Evolutionary conservation across 2,888 invertebrate species (phyloP).

Genomic region (Tetramorium bicarinatum): DNA sequence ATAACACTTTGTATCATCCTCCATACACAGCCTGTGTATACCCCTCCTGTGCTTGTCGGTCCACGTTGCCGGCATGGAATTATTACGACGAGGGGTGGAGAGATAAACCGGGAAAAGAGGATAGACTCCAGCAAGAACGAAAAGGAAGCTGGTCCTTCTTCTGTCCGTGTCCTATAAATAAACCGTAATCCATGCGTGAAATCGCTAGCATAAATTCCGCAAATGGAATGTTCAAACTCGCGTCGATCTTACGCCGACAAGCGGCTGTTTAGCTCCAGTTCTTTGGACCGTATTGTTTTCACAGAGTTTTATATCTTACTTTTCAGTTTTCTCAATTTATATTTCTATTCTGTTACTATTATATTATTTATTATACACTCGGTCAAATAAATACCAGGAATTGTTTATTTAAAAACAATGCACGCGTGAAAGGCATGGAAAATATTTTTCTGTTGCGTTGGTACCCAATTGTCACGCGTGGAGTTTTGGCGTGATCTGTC

Average conservation of each 20-base stretch:
- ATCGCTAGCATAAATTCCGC: slow-evolving; percentile 34
- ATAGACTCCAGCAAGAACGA: background rate
- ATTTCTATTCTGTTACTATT: background rate
- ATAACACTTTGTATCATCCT: slow-evolving; percentile 32
- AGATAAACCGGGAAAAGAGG: slow-evolving; percentile 17
- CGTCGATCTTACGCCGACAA: background rate
- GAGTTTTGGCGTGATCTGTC: too few species aligned
- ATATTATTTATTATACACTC: background rate
- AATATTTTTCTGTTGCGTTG: too few species aligned
- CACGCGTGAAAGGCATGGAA: too few species aligned
- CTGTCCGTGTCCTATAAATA: slow-evolving; percentile 18
- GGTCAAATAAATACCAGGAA: too few species aligned
- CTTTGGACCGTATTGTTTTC: background rate
- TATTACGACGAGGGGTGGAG: slow-evolving; percentile 15
- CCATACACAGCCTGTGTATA: background rate
- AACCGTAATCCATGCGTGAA: slow-evolving; percentile 19
- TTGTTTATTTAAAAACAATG: too few species aligned
- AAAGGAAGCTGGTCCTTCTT: slow-evolving; percentile 3
- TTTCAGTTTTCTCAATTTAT: background rate
- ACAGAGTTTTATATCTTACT: background rate
- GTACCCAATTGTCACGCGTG: too few species aligned
- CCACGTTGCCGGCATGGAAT: slow-evolving; percentile 4
- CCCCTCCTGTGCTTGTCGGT: background rate
- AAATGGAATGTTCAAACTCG: background rate
- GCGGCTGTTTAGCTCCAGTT: background rate